phyloP scores from a whole-genome alignment of 1,140 invertebrate genomes.

The Ostrea denselamellosa region DNA sequence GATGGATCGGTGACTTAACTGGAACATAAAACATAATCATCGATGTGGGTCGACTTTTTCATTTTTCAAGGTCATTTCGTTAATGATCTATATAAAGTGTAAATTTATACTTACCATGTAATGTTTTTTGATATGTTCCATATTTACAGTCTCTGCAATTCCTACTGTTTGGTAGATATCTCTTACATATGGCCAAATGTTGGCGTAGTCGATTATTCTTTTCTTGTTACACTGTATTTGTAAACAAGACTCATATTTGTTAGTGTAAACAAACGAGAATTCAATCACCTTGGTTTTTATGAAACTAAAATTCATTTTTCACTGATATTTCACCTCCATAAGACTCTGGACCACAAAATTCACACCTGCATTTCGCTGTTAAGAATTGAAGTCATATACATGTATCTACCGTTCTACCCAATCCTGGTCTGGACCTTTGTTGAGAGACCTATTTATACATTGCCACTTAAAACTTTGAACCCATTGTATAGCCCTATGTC shows the following conservation, averaged over 20 bases:
- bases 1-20: conserved; percentile 69
- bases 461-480: too few relatives aligned
- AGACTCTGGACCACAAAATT: too few relatives aligned
- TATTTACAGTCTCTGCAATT: conserved; percentile 70
- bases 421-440: too few relatives aligned
- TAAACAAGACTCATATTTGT: background rate
- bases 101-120: conserved; percentile 67
- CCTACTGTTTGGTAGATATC: conserved; percentile 74
- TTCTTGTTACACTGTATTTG: conserved; percentile 69
- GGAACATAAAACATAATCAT: conserved; percentile 1
- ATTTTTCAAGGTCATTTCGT: background rate
- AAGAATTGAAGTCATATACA: too few relatives aligned
- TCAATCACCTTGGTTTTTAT: too few relatives aligned
- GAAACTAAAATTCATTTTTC: too few relatives aligned
- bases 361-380: too few relatives aligned
- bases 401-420: too few relatives aligned
- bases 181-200: conserved; percentile 71
- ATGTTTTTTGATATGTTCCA: conserved; percentile 72
- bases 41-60: background rate
- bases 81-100: background rate
- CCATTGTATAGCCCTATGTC: too few relatives aligned
- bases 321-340: too few relatives aligned
- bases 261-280: too few relatives aligned
- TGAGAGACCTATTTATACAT: too few relatives aligned
- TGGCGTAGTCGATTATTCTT: conserved; percentile 74